Base-by-base conservation (phyloP, 1,140 invertebrate genomes). In the Maconellicoccus hirsutus region DNA sequence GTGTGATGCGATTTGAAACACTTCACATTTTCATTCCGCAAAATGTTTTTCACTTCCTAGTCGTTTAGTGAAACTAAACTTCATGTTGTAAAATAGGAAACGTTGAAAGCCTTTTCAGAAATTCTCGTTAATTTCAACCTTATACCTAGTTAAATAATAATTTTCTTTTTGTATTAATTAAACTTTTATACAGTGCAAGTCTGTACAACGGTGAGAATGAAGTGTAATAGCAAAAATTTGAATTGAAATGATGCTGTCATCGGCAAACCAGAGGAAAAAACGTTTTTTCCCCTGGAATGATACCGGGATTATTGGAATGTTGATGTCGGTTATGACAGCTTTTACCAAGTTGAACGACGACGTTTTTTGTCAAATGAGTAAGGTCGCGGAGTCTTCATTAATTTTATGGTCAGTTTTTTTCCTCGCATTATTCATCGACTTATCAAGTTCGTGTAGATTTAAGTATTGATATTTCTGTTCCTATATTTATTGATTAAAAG, bases 121-220 rank as follows among this genome's bases (percentile, higher is more conserved):
- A 8, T 52, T 52, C 42, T 52, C n/a, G 42, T 52, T 52, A 16
- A 52, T 8, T 52, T 38, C 14, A 14, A 6, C 33, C 16, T 52
- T 52, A 52, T 8, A 2, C 42, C 12, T 33, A 33, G 42, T 14
- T 16, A 16, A 52, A 52, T 52, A 52, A 52, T 52, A 52, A 52
- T 52, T 52, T 52, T 52, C 42, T 52, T 52, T 52, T 16, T 52
- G 42, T 52, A 52, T 52, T 52, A 52, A 52, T 52, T 52, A 52
- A 52, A 52, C 42, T 52, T 52, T 33, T 33, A 33, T 12, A 33
- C 12, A 3, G 16, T 16, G 42, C 42, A 3, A 14, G 42, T 52
- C n/a, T 33, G 29, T 52, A 52, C 42, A 14, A 38, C 6, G 6
- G n/a, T 8, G 2, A 19, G 42, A 14, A 2, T 16, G 42, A 52